Evolutionary conservation across 2,113 vertebrate genomes (phyloP).

Genomic region (Chamaea fasciata): DNA sequence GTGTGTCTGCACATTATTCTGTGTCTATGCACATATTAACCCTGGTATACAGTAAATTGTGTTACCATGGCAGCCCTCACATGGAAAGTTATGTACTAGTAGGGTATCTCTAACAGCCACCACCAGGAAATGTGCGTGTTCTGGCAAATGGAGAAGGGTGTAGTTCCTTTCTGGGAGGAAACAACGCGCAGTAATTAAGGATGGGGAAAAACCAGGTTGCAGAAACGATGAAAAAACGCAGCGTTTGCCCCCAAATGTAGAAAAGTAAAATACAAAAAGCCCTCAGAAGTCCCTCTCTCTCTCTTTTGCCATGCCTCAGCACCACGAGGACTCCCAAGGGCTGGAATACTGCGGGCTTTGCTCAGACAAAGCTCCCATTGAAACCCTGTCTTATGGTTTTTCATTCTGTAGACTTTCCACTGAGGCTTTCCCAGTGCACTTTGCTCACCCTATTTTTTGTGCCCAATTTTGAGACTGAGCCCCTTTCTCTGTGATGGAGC

Average conservation of each 20-base stretch:
- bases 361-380: slow-evolving; percentile 1
- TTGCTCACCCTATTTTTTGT: background rate
- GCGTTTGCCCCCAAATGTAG: background rate
- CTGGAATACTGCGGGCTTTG: background rate
- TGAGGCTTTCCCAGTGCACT: background rate
- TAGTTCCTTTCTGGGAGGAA: background rate
- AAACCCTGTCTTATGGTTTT: background rate
- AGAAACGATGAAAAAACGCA: background rate
- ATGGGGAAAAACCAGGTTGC: background rate
- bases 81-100: slow-evolving; percentile 30
- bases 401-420: background rate
- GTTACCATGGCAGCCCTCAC: slow-evolving; percentile 53
- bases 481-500: background rate
- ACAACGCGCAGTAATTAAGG: background rate
- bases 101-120: slow-evolving; percentile 44
- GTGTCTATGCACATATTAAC: slow-evolving; percentile 65
- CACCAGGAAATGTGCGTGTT: slow-evolving; percentile 4
- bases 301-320: background rate
- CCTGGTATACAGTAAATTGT: slow-evolving; percentile 62
- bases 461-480: background rate
- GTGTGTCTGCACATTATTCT: slow-evolving; percentile 62
- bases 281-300: background rate
- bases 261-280: background rate
- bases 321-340: background rate
- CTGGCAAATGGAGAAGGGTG: background rate